Conservation (phyloP, 2,113 vertebrate genomes). For the Silurus asotus region DNA sequence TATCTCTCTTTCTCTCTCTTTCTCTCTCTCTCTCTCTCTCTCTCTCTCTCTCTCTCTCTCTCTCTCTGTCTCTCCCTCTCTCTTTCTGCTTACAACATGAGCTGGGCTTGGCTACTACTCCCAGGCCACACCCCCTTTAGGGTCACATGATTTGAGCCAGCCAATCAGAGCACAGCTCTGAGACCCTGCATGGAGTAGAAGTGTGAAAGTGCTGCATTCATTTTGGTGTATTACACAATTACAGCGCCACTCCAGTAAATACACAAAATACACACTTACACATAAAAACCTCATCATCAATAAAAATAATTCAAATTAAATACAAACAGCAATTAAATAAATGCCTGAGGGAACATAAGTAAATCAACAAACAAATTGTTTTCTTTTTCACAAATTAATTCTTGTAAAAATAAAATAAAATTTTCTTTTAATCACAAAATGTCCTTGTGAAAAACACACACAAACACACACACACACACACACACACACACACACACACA, state of each 20-base stretch:
- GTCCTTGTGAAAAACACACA: background rate
- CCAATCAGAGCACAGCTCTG: slow-evolving; percentile 65
- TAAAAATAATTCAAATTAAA: background rate
- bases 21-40: slow-evolving; percentile 51
- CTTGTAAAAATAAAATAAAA: background rate
- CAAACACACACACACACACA: background rate
- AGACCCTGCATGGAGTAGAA: slow-evolving; percentile 62
- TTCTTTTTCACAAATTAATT: background rate
- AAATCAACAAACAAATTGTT: background rate
- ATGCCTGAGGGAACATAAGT: background rate
- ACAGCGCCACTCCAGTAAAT: background rate
- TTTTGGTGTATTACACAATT: background rate
- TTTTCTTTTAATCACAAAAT: too few relatives aligned
- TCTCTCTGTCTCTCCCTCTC: slow-evolving; percentile 49
- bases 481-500: background rate
- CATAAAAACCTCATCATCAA: background rate
- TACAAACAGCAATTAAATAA: too few relatives aligned
- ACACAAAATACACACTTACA: too few relatives aligned
- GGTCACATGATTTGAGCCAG: slow-evolving; percentile 69
- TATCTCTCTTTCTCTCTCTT: slow-evolving; percentile 52
- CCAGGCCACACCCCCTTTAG: slow-evolving; percentile 63
- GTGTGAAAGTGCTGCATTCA: slow-evolving; percentile 23
- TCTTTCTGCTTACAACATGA: slow-evolving; percentile 69
- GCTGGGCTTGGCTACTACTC: slow-evolving; percentile 64
- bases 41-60: slow-evolving; percentile 56